Evolutionary conservation across 2,888 invertebrate species (phyloP), one percentile per base, ranked within the genome.

Genomic region (Rhingia campestris): DNA sequence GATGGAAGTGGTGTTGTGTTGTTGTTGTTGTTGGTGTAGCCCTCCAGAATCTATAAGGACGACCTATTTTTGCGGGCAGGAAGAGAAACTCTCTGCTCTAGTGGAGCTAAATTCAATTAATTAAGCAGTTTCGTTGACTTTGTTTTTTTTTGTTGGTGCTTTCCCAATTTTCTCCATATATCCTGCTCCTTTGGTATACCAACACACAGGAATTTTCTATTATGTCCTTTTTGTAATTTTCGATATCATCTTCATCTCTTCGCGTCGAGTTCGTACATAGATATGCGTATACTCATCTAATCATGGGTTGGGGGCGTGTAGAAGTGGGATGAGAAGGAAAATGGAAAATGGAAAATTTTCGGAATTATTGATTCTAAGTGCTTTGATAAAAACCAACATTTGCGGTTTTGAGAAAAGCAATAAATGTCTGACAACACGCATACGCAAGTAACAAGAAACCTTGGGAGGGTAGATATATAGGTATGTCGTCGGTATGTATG

Each of bases 361-460:
- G 59, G 67, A 82, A 67, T 73, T 82, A 82, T 82, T 82, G 82
- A 82, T 82, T 82, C 67, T 73, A 82, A 82, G 82, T 82, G 67
- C 67, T 77, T 37, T 73, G 77, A 73, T 76, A 80, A 74, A 69
- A 80, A 80, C 61, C 73, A 66, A 61, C 41, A 69, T 64, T 74
- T 22, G 22, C 53, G 69, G 51, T 63, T 81, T 69, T 61, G 35
- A 54, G 53, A 51, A 56, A 70, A 37, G 56, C 14, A 30, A 22
- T 22, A 41, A 56, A n/a, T 12, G 43, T 12, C 7, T 14, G 41
- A 4, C 32, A 67, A 45, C 64, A 75, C 74, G 74, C 74, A 75
- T 58, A 69, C 74, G 69, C 69, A 59, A 12, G 45, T 14, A 12
- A 22, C 9, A 53, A 37, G 10, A 33, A 1, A 45, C 6, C 22